Base-by-base conservation (phyloP, 1,140 invertebrate species). In the Oncopodura yosiiana region DNA sequence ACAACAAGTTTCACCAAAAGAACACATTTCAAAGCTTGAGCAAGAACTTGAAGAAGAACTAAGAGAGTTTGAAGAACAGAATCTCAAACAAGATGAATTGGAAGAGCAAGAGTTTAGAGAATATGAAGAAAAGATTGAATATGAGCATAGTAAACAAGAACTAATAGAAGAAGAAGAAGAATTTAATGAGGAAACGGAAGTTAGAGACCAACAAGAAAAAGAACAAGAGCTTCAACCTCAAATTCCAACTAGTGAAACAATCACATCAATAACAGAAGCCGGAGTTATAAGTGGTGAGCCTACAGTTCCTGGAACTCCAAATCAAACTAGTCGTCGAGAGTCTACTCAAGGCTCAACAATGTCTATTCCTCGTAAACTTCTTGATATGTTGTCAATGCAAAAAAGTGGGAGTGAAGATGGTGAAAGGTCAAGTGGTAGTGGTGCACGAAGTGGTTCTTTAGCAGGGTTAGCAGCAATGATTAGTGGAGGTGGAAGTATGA, bases 1-100 rank as follows among this genome's bases (percentile, higher is more conserved):
- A 65, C 68, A 26, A 61, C 69, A 49, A 69, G 69, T 19, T 69
- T 68, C 51, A 68, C 68, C 64, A 67, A 69, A 58, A 66, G 70
- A 48, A 67, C n/a, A n/a, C n/a, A n/a, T n/a, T n/a, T n/a, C n/a
- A 26, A 51, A 41, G 11, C 9, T 4, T 8, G 29, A 42, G 18
- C 12, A 57, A 50, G 24, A 27, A 38, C 6, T 12, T 43, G 12
- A 11, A 18, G 3, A 49, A 38, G 24, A 38, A 24, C 27, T 24
- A 32, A 9, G 39, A n/a, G 12, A 18, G 18, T 12, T 6, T 12
- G 27, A 49, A 29, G 42, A 26, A n/a, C 12, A 6, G 26, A 30
- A 30, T 19, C 26, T n/a, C n/a, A 6, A 27, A 30, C 21, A 24
- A 29, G 24, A 29, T 12, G 32, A 2, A 50, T 14, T 21, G 16